Conservation (phyloP, 2,888 invertebrate genomes). For the Octonoba sinensis region DNA sequence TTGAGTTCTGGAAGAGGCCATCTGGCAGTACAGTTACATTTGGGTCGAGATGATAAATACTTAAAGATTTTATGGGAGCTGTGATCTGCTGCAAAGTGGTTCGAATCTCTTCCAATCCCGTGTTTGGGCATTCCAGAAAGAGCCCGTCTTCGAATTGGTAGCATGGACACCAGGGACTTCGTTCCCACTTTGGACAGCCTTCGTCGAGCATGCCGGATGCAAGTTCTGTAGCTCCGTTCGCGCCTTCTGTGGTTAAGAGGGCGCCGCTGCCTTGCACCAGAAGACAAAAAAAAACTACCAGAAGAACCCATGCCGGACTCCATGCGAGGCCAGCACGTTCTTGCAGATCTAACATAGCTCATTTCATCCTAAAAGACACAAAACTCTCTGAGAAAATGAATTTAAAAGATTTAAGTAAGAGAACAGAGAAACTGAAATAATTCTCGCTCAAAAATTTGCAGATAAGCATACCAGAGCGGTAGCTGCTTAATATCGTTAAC, state of each 20-base stretch:
- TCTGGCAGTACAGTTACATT: conserved; percentile 82
- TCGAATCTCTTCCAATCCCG: conserved; percentile 81
- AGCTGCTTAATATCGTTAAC: too few species aligned
- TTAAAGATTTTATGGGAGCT: conserved; percentile 82
- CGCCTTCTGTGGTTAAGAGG: conserved; percentile 42
- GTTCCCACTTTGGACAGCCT: conserved; percentile 62
- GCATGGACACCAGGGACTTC: conserved; percentile 79
- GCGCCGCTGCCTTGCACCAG: conserved; percentile 24
- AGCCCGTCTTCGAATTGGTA: conserved; percentile 93
- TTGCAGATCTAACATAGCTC: conserved; percentile 59
- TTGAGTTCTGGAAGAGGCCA: conserved; percentile 78
- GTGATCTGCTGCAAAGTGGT: conserved; percentile 76
- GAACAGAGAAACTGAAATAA: too few species aligned
- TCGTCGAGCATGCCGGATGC: conserved; percentile 26
- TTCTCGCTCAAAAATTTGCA: too few species aligned
- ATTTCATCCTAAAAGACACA: conserved; percentile 52
- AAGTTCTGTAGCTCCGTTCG: conserved; percentile 34
- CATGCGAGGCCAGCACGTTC: conserved; percentile 52
- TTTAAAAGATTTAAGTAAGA: too few species aligned
- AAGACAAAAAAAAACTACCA: conserved; percentile 30
- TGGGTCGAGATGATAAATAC: conserved; percentile 88
- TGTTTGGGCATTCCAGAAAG: conserved; percentile 89
- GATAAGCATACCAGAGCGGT: too few species aligned
- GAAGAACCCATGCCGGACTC: conserved; percentile 44
- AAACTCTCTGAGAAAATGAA: too few species aligned